Evolutionary conservation across 2,113 vertebrate species (phyloP), one percentile per base, ranked within the genome.

Genomic region (Percina caprodes): DNA sequence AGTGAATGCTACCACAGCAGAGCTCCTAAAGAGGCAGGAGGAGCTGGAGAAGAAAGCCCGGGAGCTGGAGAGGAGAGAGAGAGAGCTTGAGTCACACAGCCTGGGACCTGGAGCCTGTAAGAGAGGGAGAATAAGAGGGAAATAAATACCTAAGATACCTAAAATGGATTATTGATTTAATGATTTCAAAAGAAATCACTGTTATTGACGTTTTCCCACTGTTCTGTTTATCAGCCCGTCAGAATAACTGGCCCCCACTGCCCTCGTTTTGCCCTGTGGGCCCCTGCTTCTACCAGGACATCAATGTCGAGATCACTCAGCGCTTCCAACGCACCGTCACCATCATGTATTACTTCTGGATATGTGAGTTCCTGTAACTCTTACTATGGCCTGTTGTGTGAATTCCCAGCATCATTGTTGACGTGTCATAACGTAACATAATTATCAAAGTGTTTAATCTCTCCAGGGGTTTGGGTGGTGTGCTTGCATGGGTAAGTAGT

Each of bases 281-380:
- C 65, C 98, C 98, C 0, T 99, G 98, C 85, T 99, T 99, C 93
- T 99, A 98, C 91, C 98, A 99, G 76, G 98, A 99, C 92, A 98
- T 99, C 83, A 92, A 93, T 0, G 89, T 98, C 90, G 98, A 99
- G 86, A 99, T 99, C 72, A 96, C 93, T 0, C 96, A 97, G 10
- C 95, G 94, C 72, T 99, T 99, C 91, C 97, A 99, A 95, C 97
- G 95, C 80, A 99, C 95, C 0, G 98, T 99, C 15, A 94, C 94
- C 0, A 95, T 95, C 84, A 97, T 99, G 97, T 99, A 99, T 90
- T 99, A 99, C 94, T 97, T 97, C 92, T 99, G 98, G 98, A 96
- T 98, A 94, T 96, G 98, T 99, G 90, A 97, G 97, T 92, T 42
- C 19, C 66, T 76, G 14, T 77, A 24, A 35, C 55, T 55, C 13